Evolutionary conservation across 2,113 vertebrate genomes (phyloP).

Genomic region (Halichoeres trimaculatus): DNA sequence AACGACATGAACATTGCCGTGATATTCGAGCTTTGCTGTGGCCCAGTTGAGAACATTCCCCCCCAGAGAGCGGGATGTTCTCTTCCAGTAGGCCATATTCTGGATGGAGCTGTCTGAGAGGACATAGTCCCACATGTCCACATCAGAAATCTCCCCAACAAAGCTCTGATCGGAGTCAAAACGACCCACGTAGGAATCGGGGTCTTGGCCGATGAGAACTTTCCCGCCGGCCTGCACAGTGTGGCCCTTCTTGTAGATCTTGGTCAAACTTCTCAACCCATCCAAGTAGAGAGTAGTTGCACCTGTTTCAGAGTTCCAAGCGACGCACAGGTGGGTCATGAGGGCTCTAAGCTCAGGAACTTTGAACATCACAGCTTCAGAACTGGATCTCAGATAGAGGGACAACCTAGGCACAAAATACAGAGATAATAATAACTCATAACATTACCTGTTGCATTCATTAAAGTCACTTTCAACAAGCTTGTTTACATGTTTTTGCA

Average conservation of each 20-base stretch:
- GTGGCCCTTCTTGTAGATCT: slow-evolving; percentile 42
- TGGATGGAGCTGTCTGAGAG: slow-evolving; percentile 22
- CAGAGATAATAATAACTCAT: background rate
- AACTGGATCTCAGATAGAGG: slow-evolving; percentile 19
- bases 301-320: slow-evolving; percentile 57
- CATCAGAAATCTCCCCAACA: slow-evolving; percentile 58
- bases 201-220: slow-evolving; percentile 63
- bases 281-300: slow-evolving; percentile 40
- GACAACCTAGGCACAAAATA: slow-evolving; percentile 28
- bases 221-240: accelerated
- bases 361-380: accelerated
- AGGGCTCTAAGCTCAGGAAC: slow-evolving; percentile 13
- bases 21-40: accelerated
- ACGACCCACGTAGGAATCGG: accelerated
- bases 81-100: background rate
- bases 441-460: background rate
- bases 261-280: slow-evolving; percentile 45
- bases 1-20: slow-evolving; percentile 38
- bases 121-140: slow-evolving; percentile 59
- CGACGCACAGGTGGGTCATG: slow-evolving; percentile 59
- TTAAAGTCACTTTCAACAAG: no score
- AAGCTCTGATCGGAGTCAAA: slow-evolving; percentile 46
- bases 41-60: slow-evolving; percentile 59
- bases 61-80: accelerated
- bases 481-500: no score